Conservation (phyloP, 2,797 vertebrate species). For the Atherinosoma microstoma region DNA sequence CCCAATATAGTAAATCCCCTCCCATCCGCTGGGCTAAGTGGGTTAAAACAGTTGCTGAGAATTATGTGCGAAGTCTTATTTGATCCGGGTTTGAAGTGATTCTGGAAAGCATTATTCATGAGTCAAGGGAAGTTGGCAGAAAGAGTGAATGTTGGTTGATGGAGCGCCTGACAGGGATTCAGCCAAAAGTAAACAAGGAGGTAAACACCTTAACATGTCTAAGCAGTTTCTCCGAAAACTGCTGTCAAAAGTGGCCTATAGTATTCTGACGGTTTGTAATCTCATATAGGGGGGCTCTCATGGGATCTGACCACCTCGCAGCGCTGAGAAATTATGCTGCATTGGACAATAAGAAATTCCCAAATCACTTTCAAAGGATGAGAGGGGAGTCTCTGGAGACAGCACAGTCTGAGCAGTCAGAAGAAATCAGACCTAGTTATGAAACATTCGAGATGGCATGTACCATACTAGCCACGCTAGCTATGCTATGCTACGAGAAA, state of each 20-base stretch:
- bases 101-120: conserved; percentile 35
- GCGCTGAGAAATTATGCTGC: conserved; percentile 20
- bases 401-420: conserved; percentile 3
- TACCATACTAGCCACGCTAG: not conserved
- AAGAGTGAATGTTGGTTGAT: conserved; percentile 13
- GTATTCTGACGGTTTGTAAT: conserved; percentile 2
- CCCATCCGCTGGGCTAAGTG: not conserved
- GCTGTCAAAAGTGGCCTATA: conserved; percentile 7
- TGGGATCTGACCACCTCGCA: conserved; percentile 11
- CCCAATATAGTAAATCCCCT: conserved; percentile 14
- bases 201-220: conserved; percentile 37
- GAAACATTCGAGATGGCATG: conserved; percentile 1
- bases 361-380: conserved; percentile 20
- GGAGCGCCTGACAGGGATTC: conserved; percentile 26
- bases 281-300: not conserved
- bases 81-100: conserved; percentile 37
- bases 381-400: conserved; percentile 26
- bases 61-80: conserved; percentile 27
- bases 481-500: conserved; percentile 6
- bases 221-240: conserved; percentile 37
- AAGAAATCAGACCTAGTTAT: conserved; percentile 31
- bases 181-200: conserved; percentile 31
- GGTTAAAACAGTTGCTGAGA: conserved; percentile 26
- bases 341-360: conserved; percentile 10
- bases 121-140: conserved; percentile 23